Percentiles rank a stretch among this genome's conserved stretches.
Evolutionary conservation across 2,888 invertebrate genomes (phyloP).

Genomic region (Lasioglossum marginatum): DNA sequence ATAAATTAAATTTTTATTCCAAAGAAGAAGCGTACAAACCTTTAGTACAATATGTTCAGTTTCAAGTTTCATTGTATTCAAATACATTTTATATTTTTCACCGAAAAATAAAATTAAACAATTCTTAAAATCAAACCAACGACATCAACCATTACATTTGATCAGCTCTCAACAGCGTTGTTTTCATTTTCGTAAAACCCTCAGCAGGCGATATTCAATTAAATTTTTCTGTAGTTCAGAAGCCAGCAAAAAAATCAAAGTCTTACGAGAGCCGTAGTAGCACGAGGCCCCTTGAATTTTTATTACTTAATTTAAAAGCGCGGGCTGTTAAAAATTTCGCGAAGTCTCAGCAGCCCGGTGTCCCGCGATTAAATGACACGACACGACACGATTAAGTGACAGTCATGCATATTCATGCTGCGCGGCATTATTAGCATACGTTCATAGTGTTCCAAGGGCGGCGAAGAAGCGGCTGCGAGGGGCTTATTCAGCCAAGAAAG

Average conservation of each 20-base stretch:
- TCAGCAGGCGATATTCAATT: not conserved
- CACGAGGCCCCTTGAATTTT: conserved; percentile 24
- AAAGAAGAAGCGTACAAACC: too few species aligned
- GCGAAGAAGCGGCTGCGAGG: conserved; percentile 29
- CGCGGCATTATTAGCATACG: conserved; percentile 40
- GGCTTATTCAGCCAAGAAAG: conserved; percentile 32
- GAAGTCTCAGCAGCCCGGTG: conserved; percentile 17
- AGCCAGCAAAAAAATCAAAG: not conserved
- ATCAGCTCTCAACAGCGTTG: not conserved
- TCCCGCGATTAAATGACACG: conserved; percentile 37
- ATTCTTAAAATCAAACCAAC: too few species aligned
- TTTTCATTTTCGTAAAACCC: not conserved
- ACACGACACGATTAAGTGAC: conserved; percentile 38
- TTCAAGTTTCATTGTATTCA: too few species aligned
- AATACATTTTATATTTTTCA: too few species aligned
- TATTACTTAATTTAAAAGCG: conserved; percentile 44
- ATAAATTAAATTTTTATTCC: too few species aligned
- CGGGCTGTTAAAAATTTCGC: conserved; percentile 40
- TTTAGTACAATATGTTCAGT: too few species aligned
- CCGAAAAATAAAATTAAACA: not conserved
- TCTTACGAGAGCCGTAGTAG: not conserved
- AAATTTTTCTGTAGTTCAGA: not conserved
- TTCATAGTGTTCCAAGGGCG: conserved; percentile 22
- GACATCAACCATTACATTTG: not conserved
- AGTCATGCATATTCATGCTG: conserved; percentile 44